Base-by-base conservation (phyloP, 2,113 vertebrate genomes). In the Rhombomys opimus region DNA sequence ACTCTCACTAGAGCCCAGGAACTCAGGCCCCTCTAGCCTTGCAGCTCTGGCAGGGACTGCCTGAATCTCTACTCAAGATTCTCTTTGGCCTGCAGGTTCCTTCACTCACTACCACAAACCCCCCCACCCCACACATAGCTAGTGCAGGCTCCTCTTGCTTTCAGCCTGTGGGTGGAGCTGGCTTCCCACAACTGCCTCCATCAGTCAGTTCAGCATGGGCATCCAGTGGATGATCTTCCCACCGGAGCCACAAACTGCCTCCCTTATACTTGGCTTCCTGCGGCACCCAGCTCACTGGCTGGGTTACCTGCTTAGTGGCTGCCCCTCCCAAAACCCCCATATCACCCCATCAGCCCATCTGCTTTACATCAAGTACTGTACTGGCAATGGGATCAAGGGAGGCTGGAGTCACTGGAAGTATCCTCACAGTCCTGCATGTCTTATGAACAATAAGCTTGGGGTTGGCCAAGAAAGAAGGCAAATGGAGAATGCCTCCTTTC, bases 41-140 rank as follows among this genome's bases (percentile, higher is more conserved):
- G 72, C n/a, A n/a, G 63, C 46, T 4, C 32, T 25, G 38, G 8
- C 5, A 32, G 14, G 0, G 12, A 20, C 18, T 7, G 63, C 30
- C 46, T 67, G 59, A 7, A 4, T 65, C 46, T 80, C 20, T 82
- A 5, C 46, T 2, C 20, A 12, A 18, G 5, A 57, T 12, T 23
- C 9, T 61, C 61, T 65, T 65, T 46, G 59, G 50, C 30, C 23
- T 15, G 59, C 0, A 13, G 27, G 6, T 61, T 38, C 57, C 9
- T 67, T 35, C 8, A 75, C 3, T 5, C 1, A 32, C 0, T 9
- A 0, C 25, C 22, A 1, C 3, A 32, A 10, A 30, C 11, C 1
- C 18, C 23, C 25, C 32, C 3, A 3, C 17, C 0, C 41, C 68
- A 32, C 13, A 57, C 2, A 0, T 38, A 77, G 18, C 15, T 18